These are phyloP conservation scores for Brevipalpus yothersi DNA, from an alignment of 1,140 invertebrate genomes.

Conservation along the genomic window DNA sequence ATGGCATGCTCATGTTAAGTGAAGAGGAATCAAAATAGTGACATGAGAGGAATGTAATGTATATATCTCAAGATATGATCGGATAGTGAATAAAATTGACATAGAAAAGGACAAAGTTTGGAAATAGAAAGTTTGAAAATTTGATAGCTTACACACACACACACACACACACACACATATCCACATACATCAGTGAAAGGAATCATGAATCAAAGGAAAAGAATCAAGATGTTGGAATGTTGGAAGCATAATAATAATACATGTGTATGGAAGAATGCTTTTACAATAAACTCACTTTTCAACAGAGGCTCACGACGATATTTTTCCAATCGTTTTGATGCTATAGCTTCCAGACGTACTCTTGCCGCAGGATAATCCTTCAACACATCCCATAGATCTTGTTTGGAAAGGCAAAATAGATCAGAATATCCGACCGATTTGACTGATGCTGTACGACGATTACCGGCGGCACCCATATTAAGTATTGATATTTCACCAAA, in stretches of 20 bases:
- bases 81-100: no score
- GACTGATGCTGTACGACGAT: slow-evolving; percentile 82
- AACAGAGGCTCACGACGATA: slow-evolving; percentile 74
- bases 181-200: background rate
- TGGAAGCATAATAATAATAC: background rate
- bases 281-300: slow-evolving; percentile 37
- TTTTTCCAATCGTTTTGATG: slow-evolving; percentile 82
- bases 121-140: background rate
- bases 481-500: slow-evolving; percentile 99
- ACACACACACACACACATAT: background rate
- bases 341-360: slow-evolving; percentile 85
- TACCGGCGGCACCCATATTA: slow-evolving; percentile 90
- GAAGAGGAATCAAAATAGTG: no score
- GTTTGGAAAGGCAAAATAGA: slow-evolving; percentile 91
- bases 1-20: no score
- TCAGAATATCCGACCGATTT: slow-evolving; percentile 94
- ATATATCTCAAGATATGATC: no score
- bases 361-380: slow-evolving; percentile 93
- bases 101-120: no score
- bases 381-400: slow-evolving; percentile 97
- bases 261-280: background rate
- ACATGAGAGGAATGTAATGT: no score
- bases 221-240: background rate
- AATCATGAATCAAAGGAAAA: background rate
- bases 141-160: background rate